Conservation (phyloP, 2,113 vertebrate species). For the Trochalopteron elliotii region DNA sequence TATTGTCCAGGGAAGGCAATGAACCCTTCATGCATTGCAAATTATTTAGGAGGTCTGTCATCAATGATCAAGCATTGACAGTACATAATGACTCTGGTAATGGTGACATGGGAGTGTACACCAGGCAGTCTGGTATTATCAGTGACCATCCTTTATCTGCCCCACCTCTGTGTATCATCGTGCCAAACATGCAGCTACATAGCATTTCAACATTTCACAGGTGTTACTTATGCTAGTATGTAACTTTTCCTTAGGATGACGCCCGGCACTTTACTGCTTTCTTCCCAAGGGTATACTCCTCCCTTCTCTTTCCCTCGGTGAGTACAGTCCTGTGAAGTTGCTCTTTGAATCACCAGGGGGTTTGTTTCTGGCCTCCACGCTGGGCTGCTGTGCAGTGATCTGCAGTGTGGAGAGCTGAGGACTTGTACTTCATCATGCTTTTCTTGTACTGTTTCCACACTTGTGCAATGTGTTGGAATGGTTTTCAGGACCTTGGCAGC, state of each 20-base stretch:
- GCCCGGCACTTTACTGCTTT: not conserved
- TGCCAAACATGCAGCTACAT: not conserved
- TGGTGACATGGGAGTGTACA: not conserved
- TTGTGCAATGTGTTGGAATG: constrained; percentile 37
- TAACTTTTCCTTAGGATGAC: not conserved
- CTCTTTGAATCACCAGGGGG: not conserved
- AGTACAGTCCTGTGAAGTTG: not conserved
- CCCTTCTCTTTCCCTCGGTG: not conserved
- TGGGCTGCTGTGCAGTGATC: not conserved
- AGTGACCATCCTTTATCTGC: constrained; percentile 3
- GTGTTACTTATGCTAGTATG: not conserved
- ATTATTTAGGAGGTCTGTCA: not conserved
- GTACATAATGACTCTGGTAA: not conserved
- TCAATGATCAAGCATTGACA: not conserved
- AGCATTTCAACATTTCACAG: not conserved
- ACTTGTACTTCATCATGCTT: not conserved
- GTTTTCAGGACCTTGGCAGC: constrained; percentile 23
- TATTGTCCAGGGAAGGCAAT: not conserved
- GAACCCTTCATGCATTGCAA: not conserved
- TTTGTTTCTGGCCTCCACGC: not conserved
- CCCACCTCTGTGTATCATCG: constrained; percentile 11
- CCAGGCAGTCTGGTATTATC: not conserved
- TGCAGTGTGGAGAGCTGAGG: not conserved
- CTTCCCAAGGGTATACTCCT: not conserved
- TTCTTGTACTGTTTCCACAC: constrained; percentile 26